Conservation (phyloP, 2,888 invertebrate genomes). For the Diloba caeruleocephala region DNA sequence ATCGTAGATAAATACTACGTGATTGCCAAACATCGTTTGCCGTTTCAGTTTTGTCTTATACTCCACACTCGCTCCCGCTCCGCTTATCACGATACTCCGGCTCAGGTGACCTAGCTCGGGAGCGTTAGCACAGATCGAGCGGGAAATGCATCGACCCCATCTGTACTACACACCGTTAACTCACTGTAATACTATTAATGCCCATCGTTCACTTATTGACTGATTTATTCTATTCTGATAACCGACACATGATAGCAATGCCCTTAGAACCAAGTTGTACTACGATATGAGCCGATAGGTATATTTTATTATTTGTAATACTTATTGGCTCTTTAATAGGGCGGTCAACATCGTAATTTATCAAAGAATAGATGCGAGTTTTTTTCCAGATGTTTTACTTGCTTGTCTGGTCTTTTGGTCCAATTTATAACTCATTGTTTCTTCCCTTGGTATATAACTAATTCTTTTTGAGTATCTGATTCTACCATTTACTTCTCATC, state of each 20-base stretch:
- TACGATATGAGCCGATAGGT: not conserved
- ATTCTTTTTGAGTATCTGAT: too few relatives aligned
- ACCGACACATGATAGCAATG: constrained; percentile 24
- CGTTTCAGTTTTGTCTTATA: not conserved
- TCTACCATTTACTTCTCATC: too few relatives aligned
- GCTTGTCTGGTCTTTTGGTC: too few relatives aligned
- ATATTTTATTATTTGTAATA: not conserved
- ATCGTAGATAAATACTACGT: too few relatives aligned
- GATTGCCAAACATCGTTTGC: too few relatives aligned
- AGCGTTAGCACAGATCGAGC: constrained; percentile 66
- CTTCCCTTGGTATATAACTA: too few relatives aligned
- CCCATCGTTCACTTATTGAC: constrained; percentile 19
- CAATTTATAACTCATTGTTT: too few relatives aligned
- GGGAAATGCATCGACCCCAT: constrained; percentile 68
- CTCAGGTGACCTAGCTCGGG: constrained; percentile 63
- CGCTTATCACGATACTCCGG: constrained; percentile 39
- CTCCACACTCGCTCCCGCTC: constrained; percentile 41
- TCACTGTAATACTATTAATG: constrained; percentile 15
- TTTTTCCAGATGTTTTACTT: not conserved
- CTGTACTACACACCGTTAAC: constrained; percentile 26
- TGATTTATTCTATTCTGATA: constrained; percentile 45
- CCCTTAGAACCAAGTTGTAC: constrained; percentile 36
- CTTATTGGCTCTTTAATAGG: not conserved
- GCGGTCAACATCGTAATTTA: not conserved
- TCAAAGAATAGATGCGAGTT: not conserved